Conservation (phyloP, 2,113 vertebrate genomes). For the Ibidorhyncha struthersii region DNA sequence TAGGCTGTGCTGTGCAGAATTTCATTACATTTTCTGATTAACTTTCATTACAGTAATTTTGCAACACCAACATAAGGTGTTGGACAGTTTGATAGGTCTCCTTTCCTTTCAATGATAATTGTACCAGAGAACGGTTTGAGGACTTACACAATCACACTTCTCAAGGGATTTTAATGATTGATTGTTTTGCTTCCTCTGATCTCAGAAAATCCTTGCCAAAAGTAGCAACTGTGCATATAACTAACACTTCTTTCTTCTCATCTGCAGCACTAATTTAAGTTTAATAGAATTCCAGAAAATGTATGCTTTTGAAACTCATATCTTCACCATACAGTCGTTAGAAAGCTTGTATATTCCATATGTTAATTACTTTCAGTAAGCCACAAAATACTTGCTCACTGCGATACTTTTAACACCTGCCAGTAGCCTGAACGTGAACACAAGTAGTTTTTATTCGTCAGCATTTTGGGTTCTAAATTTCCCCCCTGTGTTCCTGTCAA, state of each 20-base stretch:
- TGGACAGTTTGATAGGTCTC: conserved; percentile 17
- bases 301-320: neutral
- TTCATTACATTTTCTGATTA: conserved; percentile 29
- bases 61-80: neutral
- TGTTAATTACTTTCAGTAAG: neutral
- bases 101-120: conserved; percentile 6
- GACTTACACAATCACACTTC: neutral
- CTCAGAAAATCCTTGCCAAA: conserved; percentile 5
- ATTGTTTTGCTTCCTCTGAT: neutral
- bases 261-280: neutral
- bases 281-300: neutral
- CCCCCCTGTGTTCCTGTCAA: neutral
- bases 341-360: neutral
- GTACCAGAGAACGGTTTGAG: neutral
- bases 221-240: neutral
- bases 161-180: neutral
- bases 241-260: neutral
- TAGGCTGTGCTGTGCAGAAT: neutral
- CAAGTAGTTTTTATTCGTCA: neutral
- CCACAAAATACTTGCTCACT: neutral
- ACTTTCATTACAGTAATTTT: conserved; percentile 20
- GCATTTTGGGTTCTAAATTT: neutral
- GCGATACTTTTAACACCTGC: neutral
- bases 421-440: neutral
- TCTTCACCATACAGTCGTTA: neutral